Evolutionary conservation across 1,140 invertebrate genomes (phyloP).

Genomic region (Physella acuta): DNA sequence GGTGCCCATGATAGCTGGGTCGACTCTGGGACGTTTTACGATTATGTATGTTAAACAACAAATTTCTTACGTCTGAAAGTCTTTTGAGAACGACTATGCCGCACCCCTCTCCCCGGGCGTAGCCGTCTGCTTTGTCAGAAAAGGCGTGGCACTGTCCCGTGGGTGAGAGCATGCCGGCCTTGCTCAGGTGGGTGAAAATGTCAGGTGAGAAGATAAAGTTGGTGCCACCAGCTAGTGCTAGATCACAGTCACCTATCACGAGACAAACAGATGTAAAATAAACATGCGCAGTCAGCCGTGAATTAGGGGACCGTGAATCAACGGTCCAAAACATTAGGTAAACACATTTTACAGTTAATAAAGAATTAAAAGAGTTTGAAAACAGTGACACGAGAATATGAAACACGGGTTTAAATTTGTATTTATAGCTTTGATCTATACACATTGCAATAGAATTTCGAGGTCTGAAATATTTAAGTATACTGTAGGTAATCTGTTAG

Average conservation of each 20-base stretch:
- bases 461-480: too few relatives aligned
- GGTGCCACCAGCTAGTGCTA: constrained; percentile 44
- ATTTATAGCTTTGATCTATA: too few relatives aligned
- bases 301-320: too few relatives aligned
- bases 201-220: constrained; percentile 40
- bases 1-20: neutral
- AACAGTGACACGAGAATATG: too few relatives aligned
- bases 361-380: too few relatives aligned
- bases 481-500: too few relatives aligned
- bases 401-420: too few relatives aligned
- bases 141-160: constrained; percentile 45
- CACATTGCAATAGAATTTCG: too few relatives aligned
- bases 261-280: neutral
- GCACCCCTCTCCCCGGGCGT: constrained; percentile 46
- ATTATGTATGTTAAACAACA: neutral
- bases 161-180: constrained; percentile 40
- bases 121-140: constrained; percentile 41
- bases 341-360: too few relatives aligned
- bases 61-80: constrained; percentile 32
- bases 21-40: neutral
- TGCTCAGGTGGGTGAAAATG: constrained; percentile 38
- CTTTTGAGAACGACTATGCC: constrained; percentile 45
- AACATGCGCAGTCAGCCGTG: too few relatives aligned
- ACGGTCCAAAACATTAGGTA: too few relatives aligned
- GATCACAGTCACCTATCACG: constrained; percentile 36